Evolutionary conservation across 1,140 invertebrate genomes (phyloP).

Genomic region (Eumaeus atala): DNA sequence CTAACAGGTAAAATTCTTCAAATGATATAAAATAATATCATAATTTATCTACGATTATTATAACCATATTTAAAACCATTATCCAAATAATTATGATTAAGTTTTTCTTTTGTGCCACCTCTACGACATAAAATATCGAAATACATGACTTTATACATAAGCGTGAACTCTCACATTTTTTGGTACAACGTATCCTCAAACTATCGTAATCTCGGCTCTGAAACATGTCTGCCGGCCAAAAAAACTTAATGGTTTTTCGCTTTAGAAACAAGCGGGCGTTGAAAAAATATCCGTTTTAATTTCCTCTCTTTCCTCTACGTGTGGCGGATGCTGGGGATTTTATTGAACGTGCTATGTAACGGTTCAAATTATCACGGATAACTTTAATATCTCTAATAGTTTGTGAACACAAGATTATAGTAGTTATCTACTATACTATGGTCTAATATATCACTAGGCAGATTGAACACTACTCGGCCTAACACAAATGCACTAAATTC

Average conservation of each 20-base stretch:
- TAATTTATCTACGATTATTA: too few species aligned
- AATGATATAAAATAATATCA: too few species aligned
- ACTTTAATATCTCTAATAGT: conserved; percentile 10
- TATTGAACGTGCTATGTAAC: conserved; percentile 18
- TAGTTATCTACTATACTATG: not conserved
- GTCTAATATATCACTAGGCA: too few species aligned
- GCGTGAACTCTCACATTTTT: not conserved
- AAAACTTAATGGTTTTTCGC: conserved; percentile 18
- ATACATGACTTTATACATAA: too few species aligned
- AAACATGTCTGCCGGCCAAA: conserved; percentile 8
- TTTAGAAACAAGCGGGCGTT: conserved; percentile 17
- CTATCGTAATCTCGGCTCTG: conserved; percentile 11
- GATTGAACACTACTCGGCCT: too few species aligned
- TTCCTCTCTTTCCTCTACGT: conserved; percentile 27
- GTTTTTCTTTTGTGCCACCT: too few species aligned
- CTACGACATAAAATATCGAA: too few species aligned
- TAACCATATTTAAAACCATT: too few species aligned
- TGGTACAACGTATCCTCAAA: not conserved
- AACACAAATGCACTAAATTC: too few species aligned
- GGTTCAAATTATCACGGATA: conserved; percentile 8
- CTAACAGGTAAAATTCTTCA: too few species aligned
- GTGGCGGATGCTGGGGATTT: conserved; percentile 22
- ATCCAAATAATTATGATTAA: too few species aligned
- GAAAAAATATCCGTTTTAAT: conserved; percentile 34
- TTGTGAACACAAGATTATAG: not conserved